Percentiles rank a stretch among this genome's conserved stretches.
phyloP scores from a whole-genome alignment of 64 coral and sea anemone species.

The Actinia tenebrosa region DNA sequence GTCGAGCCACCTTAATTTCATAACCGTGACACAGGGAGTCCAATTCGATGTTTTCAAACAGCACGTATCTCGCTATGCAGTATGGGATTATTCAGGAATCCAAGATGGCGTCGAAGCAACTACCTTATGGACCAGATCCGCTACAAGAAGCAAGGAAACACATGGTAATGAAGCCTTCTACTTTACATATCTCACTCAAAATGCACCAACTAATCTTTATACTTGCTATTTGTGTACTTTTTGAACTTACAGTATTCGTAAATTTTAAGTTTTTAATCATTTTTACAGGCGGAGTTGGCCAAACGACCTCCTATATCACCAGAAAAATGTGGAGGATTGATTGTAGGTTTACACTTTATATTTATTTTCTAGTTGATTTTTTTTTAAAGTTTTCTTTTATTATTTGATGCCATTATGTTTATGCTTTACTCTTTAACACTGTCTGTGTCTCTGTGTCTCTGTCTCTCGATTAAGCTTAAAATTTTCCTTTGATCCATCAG shows the following conservation, averaged over 20 bases:
- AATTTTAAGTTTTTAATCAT: neutral
- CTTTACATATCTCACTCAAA: neutral
- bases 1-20: neutral
- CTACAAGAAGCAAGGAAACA: constrained; percentile 74
- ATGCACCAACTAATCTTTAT: neutral
- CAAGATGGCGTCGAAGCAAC: constrained; percentile 67
- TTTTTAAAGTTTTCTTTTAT: neutral
- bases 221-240: neutral
- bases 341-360: constrained; percentile 25
- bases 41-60: neutral
- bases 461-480: too few species aligned
- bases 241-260: neutral
- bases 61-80: neutral
- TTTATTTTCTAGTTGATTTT: neutral
- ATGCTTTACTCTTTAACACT: neutral
- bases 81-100: constrained; percentile 5
- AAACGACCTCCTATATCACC: constrained; percentile 33
- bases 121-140: constrained; percentile 50
- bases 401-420: neutral
- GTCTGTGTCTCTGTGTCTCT: too few species aligned
- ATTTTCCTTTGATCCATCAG: too few species aligned
- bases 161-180: constrained; percentile 20
- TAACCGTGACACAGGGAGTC: neutral
- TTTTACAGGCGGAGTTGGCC: constrained; percentile 47
- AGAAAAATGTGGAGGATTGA: constrained; percentile 30